These are phyloP conservation scores for Glaucidium brasilianum DNA, from an alignment of 2,113 vertebrate species.

Conservation along the genomic window DNA sequence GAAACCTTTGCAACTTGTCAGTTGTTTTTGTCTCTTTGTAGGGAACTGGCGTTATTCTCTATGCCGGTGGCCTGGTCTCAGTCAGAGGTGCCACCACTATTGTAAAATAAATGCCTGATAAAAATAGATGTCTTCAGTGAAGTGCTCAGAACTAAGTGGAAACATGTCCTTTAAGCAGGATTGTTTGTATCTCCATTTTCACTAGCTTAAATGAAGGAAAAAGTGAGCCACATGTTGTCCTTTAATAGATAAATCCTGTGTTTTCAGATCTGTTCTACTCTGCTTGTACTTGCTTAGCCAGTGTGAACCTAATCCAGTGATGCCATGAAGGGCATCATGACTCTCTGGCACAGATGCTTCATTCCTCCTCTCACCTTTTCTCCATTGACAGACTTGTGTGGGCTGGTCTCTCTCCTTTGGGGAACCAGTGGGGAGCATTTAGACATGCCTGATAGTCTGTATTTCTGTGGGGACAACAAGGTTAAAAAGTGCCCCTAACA, in stretches of 20 bases:
- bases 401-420: not conserved
- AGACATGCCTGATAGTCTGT: not conserved
- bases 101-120: not conserved
- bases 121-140: not conserved
- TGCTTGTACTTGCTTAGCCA: fast-evolving
- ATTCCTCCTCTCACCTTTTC: not conserved
- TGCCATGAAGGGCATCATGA: not conserved
- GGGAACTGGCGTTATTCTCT: not conserved
- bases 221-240: not conserved
- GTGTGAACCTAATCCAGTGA: not conserved
- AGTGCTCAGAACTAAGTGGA: not conserved
- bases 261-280: not conserved
- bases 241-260: not conserved
- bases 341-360: not conserved
- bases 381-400: not conserved
- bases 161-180: not conserved
- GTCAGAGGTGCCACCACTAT: not conserved
- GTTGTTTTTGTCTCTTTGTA: not conserved
- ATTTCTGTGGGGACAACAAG: not conserved
- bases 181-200: not conserved
- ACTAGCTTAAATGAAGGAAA: not conserved
- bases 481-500: not conserved
- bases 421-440: not conserved
- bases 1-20: not conserved
- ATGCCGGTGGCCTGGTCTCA: not conserved